phyloP scores from a whole-genome alignment of 2,888 invertebrate species.

The Drosophila nr. medialis region DNA sequence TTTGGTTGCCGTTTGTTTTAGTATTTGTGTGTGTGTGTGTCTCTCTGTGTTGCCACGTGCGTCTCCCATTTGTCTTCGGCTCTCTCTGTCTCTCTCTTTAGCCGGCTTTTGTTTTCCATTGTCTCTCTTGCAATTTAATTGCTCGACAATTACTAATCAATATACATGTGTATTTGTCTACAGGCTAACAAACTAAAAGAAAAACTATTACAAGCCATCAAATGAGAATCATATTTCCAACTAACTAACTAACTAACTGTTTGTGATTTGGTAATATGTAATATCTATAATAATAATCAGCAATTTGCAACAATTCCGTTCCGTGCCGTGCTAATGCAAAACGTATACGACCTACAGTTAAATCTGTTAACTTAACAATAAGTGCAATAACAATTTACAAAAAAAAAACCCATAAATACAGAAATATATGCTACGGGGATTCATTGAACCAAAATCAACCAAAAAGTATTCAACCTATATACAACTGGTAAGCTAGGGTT shows the following conservation, averaged over 20 bases:
- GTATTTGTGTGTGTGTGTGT: conserved; percentile 30
- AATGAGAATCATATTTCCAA: conserved; percentile 6
- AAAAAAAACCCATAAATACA: conserved; percentile 5
- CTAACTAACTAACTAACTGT: conserved; percentile 26
- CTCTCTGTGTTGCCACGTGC: conserved; percentile 59
- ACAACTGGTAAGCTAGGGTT: conserved; percentile 28
- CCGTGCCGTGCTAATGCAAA: conserved; percentile 72
- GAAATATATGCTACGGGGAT: not conserved
- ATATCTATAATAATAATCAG: conserved; percentile 25
- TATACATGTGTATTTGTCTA: conserved; percentile 36
- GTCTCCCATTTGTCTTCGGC: conserved; percentile 41
- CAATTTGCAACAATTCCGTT: conserved; percentile 70
- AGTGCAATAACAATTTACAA: conserved; percentile 53
- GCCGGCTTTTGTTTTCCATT: conserved; percentile 38
- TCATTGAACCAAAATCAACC: not conserved
- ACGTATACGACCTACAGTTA: conserved; percentile 69
- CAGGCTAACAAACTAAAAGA: conserved; percentile 37
- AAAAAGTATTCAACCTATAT: not conserved
- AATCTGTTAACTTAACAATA: conserved; percentile 37
- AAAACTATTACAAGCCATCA: conserved; percentile 1
- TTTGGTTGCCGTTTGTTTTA: conserved; percentile 56
- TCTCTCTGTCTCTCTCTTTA: conserved; percentile 16
- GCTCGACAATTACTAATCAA: conserved; percentile 60
- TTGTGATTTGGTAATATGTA: conserved; percentile 5
- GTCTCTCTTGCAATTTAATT: conserved; percentile 50